Percentiles rank a stretch among this genome's conserved stretches.
Evolutionary conservation across 2,113 vertebrate genomes (phyloP).

Genomic region (Lophura nycthemera): DNA sequence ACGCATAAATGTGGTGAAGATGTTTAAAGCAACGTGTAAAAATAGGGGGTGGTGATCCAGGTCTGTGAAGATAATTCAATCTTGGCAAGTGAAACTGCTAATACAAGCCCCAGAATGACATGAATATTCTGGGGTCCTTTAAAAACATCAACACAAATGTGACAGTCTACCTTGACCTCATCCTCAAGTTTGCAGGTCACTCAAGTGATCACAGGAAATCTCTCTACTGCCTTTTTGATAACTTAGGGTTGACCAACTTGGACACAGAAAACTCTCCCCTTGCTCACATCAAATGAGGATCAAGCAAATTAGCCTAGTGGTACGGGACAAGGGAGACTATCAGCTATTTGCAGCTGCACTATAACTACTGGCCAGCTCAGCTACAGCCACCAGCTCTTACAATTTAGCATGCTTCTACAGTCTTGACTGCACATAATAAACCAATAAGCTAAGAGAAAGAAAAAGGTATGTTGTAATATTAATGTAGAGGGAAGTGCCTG

Average conservation of each 20-base stretch:
- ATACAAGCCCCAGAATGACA: neutral
- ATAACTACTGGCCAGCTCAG: neutral
- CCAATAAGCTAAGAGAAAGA: neutral
- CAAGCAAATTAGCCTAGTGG: neutral
- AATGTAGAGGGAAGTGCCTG: neutral
- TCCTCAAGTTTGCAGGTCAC: neutral
- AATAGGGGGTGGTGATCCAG: neutral
- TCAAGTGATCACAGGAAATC: neutral
- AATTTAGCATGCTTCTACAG: fast-evolving
- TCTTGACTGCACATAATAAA: fast-evolving
- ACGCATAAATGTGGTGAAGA: neutral
- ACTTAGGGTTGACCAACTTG: neutral
- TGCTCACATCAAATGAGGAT: neutral
- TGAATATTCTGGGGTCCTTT: neutral
- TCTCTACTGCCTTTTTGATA: neutral
- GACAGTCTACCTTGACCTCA: neutral
- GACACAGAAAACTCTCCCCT: neutral
- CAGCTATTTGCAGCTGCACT: neutral
- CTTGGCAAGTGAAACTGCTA: neutral
- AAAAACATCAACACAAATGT: neutral
- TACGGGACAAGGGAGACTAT: neutral
- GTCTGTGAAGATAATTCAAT: neutral
- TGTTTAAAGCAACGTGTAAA: neutral
- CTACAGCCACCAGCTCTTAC: neutral
- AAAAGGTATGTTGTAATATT: neutral